Base-by-base conservation (phyloP, 2,797 vertebrate genomes). In the Tenualosa thibaudeaui region DNA sequence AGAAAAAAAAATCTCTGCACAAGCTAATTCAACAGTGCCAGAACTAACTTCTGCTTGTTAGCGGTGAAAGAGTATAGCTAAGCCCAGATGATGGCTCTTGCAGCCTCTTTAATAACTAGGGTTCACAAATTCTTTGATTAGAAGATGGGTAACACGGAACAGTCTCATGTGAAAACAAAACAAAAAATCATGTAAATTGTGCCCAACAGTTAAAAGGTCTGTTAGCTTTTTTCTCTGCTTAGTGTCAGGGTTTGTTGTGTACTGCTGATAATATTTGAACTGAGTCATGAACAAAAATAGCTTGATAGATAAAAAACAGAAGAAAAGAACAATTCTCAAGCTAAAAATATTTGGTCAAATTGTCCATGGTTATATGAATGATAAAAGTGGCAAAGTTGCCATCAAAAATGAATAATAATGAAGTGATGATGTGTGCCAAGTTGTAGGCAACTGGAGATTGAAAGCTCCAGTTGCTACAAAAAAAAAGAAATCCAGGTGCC, bases 21-120 rank as follows among this genome's bases (percentile, higher is more conserved):
- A 78, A 46, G 71, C 15, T 78, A 78, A 78, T 46, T 78, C 71
- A 78, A 78, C 71, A 43, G 37, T 46, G 71, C 40, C 17, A 22
- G 19, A 75, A 75, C 68, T 40, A 17, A 71, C 65, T 78, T 78
- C 5, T 78, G 71, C 71, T 78, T 78, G 71, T 78, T 78, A 78
- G 71, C 3, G 68, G 40, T 75, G 71, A 78, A 46, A 78, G 71
- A 78, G 71, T 17, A 22, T 43, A 8, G 71, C 37, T 78, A 46
- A 78, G 17, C 37, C 37, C 40, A 8, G 71, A 78, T 78, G 71
- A 78, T 78, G 71, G 17, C 17, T 22, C 0, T 40, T 46, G 5
- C 71, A 43, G 37, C 0, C 71, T 43, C 40, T 78, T 78, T 78
- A 78, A 78, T 78, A 43, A 78, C 71, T 78, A 0, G 71, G 40